phyloP scores from a whole-genome alignment of 2,113 vertebrate species.

The Erythrolamprus reginae region DNA sequence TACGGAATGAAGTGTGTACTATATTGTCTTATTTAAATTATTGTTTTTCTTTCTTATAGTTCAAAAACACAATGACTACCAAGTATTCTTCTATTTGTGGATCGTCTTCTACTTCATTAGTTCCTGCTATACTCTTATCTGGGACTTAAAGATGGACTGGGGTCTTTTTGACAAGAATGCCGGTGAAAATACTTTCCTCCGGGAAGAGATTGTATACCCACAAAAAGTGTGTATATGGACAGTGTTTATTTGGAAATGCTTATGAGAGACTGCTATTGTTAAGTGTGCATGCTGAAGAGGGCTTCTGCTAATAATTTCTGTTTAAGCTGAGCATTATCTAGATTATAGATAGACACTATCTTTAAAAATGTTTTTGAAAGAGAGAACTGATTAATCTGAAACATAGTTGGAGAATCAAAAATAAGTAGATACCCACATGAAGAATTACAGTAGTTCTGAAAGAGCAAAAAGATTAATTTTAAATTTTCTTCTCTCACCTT shows the following conservation, averaged over 20 bases:
- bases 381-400: background rate
- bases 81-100: slow-evolving; percentile 95
- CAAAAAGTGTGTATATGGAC: slow-evolving; percentile 83
- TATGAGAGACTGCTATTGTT: background rate
- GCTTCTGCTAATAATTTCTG: background rate
- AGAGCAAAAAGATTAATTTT: background rate
- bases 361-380: background rate
- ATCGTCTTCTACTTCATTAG: slow-evolving; percentile 87
- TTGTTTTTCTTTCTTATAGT: slow-evolving; percentile 68
- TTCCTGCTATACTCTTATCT: slow-evolving; percentile 95
- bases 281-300: background rate
- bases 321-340: background rate
- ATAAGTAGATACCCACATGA: background rate
- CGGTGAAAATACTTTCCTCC: slow-evolving; percentile 94
- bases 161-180: slow-evolving; percentile 95
- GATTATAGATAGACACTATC: background rate
- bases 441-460: background rate
- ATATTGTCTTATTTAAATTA: background rate
- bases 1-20: background rate
- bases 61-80: slow-evolving; percentile 79
- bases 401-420: background rate
- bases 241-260: background rate
- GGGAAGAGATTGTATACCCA: slow-evolving; percentile 98
- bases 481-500: background rate
- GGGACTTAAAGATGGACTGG: slow-evolving; percentile 99